Evolutionary conservation across 2,797 vertebrate species (phyloP).

Genomic region (Coregonus suidteri): DNA sequence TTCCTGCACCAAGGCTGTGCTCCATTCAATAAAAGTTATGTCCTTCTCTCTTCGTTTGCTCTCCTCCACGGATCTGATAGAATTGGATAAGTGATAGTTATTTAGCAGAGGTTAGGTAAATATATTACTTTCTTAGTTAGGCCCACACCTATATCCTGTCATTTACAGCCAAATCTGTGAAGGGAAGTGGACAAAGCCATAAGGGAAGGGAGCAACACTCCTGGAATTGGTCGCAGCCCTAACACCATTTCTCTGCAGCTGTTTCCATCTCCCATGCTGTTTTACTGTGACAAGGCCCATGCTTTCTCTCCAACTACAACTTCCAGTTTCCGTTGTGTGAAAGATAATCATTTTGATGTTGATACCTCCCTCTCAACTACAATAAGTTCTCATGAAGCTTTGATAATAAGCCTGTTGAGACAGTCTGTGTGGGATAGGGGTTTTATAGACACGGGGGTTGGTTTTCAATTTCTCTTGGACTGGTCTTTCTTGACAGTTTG

Average conservation of each 20-base stretch:
- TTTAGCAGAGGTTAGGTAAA: not conserved
- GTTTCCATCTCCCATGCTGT: not conserved
- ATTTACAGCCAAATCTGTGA: not conserved
- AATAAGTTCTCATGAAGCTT: slow-evolving; percentile 6
- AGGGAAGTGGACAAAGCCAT: not conserved
- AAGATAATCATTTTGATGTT: slow-evolving; percentile 14
- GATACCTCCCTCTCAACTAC: slow-evolving; percentile 22
- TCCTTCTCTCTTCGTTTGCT: not conserved
- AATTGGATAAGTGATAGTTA: not conserved
- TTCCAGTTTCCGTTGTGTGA: slow-evolving; percentile 5
- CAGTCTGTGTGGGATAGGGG: slow-evolving; percentile 17
- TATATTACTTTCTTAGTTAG: too few relatives aligned
- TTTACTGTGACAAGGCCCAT: not conserved
- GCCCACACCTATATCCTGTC: not conserved
- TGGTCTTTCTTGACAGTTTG: not conserved
- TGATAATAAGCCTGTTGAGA: slow-evolving; percentile 21
- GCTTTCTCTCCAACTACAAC: not conserved
- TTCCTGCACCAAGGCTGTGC: not conserved
- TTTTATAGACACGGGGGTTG: slow-evolving; percentile 13
- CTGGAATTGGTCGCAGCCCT: too few relatives aligned
- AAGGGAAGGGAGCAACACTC: not conserved
- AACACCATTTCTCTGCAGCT: not conserved
- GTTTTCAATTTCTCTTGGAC: slow-evolving; percentile 25
- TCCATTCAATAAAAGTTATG: not conserved
- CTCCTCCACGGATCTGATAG: not conserved